Conservation (phyloP, 2,113 vertebrate genomes). For the Epinephelus moara region DNA sequence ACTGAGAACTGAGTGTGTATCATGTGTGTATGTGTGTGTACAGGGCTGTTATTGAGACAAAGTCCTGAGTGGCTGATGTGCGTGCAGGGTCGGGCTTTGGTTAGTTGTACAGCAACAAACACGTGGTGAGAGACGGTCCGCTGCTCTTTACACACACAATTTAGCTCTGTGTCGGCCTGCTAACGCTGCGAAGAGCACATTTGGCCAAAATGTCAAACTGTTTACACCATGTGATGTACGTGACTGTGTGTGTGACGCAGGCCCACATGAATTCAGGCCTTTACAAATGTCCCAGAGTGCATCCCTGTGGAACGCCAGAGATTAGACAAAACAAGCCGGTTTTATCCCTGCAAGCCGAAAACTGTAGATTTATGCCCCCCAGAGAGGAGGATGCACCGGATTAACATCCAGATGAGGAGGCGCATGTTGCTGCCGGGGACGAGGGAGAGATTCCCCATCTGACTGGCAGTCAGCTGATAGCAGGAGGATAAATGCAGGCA, state of each 20-base stretch:
- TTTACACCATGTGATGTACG: background rate
- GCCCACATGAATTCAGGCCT: background rate
- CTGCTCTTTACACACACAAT: constrained; percentile 15
- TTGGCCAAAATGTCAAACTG: constrained; percentile 17
- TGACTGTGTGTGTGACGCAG: background rate
- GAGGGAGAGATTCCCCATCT: constrained; percentile 26
- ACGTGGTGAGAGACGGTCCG: background rate
- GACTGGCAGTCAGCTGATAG: constrained; percentile 58
- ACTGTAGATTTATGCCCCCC: background rate
- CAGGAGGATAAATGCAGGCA: constrained; percentile 35
- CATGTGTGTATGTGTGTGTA: constrained; percentile 4
- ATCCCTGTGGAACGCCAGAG: background rate
- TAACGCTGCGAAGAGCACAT: background rate
- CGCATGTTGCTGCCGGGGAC: background rate
- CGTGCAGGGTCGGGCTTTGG: constrained; percentile 5
- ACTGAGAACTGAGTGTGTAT: background rate
- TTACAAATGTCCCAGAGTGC: constrained; percentile 17
- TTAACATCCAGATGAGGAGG: constrained; percentile 35
- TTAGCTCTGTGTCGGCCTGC: constrained; percentile 1
- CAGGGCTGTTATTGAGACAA: constrained; percentile 40
- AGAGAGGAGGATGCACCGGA: constrained; percentile 13
- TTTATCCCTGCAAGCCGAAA: constrained; percentile 10
- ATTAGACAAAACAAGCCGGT: background rate
- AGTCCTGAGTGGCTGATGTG: constrained; percentile 45
- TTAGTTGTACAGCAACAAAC: constrained; percentile 21